phyloP scores from a whole-genome alignment of 2,797 vertebrate species.

The Apogon talboti region DNA sequence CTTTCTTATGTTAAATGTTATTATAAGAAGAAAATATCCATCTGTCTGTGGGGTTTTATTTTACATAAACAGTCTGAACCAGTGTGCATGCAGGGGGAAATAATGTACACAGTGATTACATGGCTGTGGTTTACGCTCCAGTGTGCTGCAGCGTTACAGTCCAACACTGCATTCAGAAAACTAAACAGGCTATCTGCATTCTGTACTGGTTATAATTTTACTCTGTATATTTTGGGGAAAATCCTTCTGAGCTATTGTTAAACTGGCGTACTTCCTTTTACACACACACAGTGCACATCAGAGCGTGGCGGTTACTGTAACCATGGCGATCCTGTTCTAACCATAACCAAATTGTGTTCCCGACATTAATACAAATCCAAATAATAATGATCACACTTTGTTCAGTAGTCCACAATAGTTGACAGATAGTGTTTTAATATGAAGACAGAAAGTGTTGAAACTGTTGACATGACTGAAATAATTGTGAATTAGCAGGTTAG shows the following conservation, averaged over 20 bases:
- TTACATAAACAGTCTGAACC: not conserved
- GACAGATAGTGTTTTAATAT: too few species aligned
- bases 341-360: too few species aligned
- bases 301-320: constrained; percentile 1
- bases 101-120: constrained; percentile 32
- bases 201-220: not conserved
- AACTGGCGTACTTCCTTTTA: constrained; percentile 12
- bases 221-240: not conserved
- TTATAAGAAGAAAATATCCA: not conserved
- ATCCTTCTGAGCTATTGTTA: constrained; percentile 6
- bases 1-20: not conserved
- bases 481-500: too few species aligned
- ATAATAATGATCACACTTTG: too few species aligned
- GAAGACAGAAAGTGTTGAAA: too few species aligned
- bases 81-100: constrained; percentile 32
- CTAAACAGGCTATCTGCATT: not conserved
- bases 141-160: not conserved
- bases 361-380: too few species aligned
- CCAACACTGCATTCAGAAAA: too few species aligned
- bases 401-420: too few species aligned
- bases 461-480: too few species aligned
- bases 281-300: not conserved
- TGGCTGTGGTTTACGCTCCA: constrained; percentile 32
- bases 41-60: not conserved
- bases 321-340: not conserved